A percentile compares a stretch with the other conserved stretches of the same genome.
These are phyloP conservation scores for Anneissia japonica DNA, from an alignment of 35 echinoderm and acorn worm genomes.

Conservation along the genomic window DNA sequence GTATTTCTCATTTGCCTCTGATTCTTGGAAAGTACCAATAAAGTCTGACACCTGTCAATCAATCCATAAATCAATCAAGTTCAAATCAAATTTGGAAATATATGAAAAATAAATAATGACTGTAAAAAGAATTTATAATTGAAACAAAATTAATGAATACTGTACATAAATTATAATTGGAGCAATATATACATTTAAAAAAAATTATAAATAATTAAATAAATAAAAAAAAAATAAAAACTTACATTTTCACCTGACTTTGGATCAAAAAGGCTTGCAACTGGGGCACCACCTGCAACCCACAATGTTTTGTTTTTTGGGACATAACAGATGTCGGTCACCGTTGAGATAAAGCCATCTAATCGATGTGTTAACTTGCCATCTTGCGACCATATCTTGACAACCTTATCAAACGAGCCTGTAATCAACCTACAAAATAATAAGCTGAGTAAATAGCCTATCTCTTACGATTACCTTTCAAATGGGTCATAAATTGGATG, in stretches of 20 bases:
- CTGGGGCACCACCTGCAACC: conserved; percentile 71
- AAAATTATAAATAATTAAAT: too few species aligned
- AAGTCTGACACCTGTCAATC: conserved; percentile 80
- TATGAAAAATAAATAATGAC: too few species aligned
- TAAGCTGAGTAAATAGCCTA: neutral
- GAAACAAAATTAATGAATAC: too few species aligned
- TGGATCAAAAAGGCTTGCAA: conserved; percentile 73
- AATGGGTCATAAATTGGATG: neutral
- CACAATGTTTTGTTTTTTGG: conserved; percentile 93
- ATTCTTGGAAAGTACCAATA: conserved; percentile 85
- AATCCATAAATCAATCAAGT: too few species aligned
- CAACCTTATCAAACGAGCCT: conserved; percentile 92
- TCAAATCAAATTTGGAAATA: too few species aligned
- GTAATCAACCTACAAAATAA: conserved; percentile 63
- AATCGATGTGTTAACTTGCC: conserved; percentile 91
- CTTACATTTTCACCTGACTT: conserved; percentile 97
- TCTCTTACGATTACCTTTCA: neutral
- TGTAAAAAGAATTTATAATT: too few species aligned
- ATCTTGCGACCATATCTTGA: conserved; percentile 99
- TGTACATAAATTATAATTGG: too few species aligned
- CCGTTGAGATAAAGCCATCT: conserved; percentile 81
- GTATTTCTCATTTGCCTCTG: conserved; percentile 91
- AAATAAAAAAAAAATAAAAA: too few species aligned
- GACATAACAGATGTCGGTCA: conserved; percentile 80
- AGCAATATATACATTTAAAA: too few species aligned